Evolutionary conservation across 2,888 invertebrate species (phyloP).

Genomic region (Thecophora atra): DNA sequence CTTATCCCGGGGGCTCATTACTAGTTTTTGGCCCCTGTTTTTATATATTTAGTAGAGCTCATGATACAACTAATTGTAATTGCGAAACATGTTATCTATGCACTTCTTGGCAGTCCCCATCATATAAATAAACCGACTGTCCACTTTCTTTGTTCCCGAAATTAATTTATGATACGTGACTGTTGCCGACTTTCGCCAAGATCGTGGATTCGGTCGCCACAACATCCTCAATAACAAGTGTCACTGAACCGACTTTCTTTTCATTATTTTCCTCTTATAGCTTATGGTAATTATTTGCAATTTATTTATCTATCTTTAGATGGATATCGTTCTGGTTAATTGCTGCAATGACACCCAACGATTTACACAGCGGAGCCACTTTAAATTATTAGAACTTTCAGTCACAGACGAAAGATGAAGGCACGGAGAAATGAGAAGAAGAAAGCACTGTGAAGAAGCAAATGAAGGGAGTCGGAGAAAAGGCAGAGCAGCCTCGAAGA

Average conservation of each 20-base stretch:
- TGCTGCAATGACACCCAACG: slow-evolving; percentile 29
- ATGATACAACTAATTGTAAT: neutral
- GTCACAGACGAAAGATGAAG: no score
- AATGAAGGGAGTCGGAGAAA: slow-evolving; percentile 9
- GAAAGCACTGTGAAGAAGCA: neutral
- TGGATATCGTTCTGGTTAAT: slow-evolving; percentile 37
- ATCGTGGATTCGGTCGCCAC: neutral
- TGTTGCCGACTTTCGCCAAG: slow-evolving; percentile 38
- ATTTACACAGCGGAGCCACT: slow-evolving; percentile 34
- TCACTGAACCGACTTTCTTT: slow-evolving; percentile 57
- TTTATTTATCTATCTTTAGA: slow-evolving; percentile 45
- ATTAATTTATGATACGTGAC: slow-evolving; percentile 59
- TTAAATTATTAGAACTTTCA: slow-evolving; percentile 41
- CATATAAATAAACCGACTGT: neutral
- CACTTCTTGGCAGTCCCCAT: neutral
- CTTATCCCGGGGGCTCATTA: neutral
- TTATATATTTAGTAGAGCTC: neutral
- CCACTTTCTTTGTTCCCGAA: slow-evolving; percentile 41
- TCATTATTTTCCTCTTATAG: slow-evolving; percentile 51
- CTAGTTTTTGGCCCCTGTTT: neutral
- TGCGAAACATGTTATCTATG: neutral
- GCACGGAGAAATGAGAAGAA: no score
- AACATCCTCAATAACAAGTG: slow-evolving; percentile 32
- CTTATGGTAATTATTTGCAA: slow-evolving; percentile 61
- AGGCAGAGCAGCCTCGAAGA: neutral